These are phyloP conservation scores for Menura novaehollandiae DNA, from an alignment of 2,113 vertebrate genomes.

Conservation along the genomic window DNA sequence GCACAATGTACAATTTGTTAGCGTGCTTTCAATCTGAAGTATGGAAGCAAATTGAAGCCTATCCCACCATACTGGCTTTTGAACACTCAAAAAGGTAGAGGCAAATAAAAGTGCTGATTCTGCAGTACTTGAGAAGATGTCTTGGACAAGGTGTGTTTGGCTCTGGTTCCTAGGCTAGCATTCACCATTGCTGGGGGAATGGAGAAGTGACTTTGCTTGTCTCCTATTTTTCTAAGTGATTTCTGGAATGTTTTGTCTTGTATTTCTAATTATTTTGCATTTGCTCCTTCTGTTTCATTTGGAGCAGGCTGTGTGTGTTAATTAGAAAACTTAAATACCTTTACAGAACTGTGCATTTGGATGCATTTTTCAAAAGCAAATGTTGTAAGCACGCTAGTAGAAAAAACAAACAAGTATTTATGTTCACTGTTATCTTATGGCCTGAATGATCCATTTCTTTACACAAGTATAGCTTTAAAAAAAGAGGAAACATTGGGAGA, in stretches of 20 bases:
- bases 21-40: background rate
- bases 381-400: background rate
- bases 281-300: background rate
- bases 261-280: background rate
- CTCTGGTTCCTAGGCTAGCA: background rate
- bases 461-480: background rate
- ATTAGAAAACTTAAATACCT: conserved; percentile 13
- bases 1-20: background rate
- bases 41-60: background rate
- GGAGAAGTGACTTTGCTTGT: background rate
- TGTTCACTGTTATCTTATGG: background rate
- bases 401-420: background rate
- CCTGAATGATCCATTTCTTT: background rate
- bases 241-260: background rate
- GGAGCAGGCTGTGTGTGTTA: background rate
- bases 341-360: background rate
- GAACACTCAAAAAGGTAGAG: background rate
- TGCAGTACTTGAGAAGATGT: background rate
- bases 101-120: background rate
- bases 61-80: background rate
- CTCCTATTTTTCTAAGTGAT: background rate
- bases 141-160: background rate
- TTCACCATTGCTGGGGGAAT: background rate
- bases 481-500: background rate
- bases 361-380: background rate